These are phyloP conservation scores for Peromyscus leucopus DNA, from an alignment of 2,113 vertebrate genomes.

Conservation along the genomic window DNA sequence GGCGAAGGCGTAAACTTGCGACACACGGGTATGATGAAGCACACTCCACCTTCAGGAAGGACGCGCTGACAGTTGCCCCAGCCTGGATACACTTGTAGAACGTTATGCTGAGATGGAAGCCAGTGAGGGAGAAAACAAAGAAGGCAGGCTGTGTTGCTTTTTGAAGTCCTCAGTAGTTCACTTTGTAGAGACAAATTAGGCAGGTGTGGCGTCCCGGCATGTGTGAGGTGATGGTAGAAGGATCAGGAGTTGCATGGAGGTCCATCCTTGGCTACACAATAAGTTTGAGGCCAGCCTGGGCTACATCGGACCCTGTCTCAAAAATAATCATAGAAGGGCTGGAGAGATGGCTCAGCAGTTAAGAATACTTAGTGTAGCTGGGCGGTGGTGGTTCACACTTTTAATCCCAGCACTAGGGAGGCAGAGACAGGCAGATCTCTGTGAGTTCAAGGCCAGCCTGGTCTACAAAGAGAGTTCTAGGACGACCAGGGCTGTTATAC, in stretches of 20 bases:
- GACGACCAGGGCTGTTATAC: background rate
- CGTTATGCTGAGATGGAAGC: rapidly evolving
- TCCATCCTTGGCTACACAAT: background rate
- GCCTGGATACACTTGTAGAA: background rate
- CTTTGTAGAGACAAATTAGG: background rate
- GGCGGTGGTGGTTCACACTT: background rate
- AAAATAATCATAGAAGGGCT: background rate
- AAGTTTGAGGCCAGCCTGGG: background rate
- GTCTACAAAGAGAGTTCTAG: background rate
- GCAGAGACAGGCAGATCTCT: background rate
- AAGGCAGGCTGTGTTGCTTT: background rate
- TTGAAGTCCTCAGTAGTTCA: background rate
- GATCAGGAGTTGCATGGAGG: background rate
- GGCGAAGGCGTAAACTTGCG: background rate
- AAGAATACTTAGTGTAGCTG: background rate
- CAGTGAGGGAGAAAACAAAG: background rate
- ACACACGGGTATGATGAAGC: rapidly evolving
- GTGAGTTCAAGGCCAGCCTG: background rate
- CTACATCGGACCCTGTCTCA: background rate
- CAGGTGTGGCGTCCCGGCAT: background rate
- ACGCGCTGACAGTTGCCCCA: rapidly evolving
- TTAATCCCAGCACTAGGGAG: background rate
- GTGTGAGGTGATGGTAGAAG: background rate
- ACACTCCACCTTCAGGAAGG: background rate
- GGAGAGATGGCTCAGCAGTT: background rate